These are phyloP conservation scores for Drosophila sp. DNA, from an alignment of 1,140 invertebrate genomes.

Conservation along the genomic window DNA sequence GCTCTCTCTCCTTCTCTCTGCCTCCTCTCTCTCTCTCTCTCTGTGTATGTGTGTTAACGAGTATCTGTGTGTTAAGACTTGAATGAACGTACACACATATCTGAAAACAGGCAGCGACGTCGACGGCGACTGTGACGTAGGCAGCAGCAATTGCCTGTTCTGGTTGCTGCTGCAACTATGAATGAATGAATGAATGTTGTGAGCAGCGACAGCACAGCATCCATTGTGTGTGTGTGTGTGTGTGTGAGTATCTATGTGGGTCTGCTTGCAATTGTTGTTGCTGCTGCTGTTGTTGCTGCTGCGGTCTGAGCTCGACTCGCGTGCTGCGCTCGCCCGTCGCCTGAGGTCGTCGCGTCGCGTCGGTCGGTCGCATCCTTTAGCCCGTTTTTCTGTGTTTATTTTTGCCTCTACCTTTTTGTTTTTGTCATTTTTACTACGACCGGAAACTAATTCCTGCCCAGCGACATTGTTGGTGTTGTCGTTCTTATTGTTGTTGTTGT, in stretches of 20 bases:
- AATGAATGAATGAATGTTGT: constrained; percentile 51
- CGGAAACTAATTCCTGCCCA: constrained; percentile 82
- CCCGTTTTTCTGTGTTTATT: constrained; percentile 61
- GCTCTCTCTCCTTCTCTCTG: constrained; percentile 10
- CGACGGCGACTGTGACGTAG: constrained; percentile 36
- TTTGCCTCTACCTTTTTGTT: constrained; percentile 56
- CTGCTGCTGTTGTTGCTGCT: background rate
- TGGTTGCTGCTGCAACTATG: constrained; percentile 6
- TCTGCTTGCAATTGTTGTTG: constrained; percentile 26
- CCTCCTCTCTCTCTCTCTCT: constrained; percentile 16
- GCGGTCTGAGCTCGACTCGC: constrained; percentile 45
- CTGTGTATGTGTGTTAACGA: constrained; percentile 23
- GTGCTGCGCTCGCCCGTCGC: constrained; percentile 59
- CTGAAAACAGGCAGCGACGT: constrained; percentile 5
- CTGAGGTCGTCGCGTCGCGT: constrained; percentile 25
- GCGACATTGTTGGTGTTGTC: constrained; percentile 49
- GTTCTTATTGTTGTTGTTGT: constrained; percentile 19
- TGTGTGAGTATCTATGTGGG: constrained; percentile 49
- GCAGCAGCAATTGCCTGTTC: constrained; percentile 10
- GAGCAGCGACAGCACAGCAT: constrained; percentile 35
- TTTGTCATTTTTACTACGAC: constrained; percentile 84
- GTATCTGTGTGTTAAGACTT: constrained; percentile 52
- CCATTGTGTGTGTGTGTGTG: constrained; percentile 2
- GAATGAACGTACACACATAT: constrained; percentile 50
- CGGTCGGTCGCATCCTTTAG: constrained; percentile 61